Percentiles rank a stretch among this genome's conserved stretches.
These are phyloP conservation scores for Pangasius macronema DNA, from an alignment of 2,797 vertebrate genomes.

Conservation along the genomic window DNA sequence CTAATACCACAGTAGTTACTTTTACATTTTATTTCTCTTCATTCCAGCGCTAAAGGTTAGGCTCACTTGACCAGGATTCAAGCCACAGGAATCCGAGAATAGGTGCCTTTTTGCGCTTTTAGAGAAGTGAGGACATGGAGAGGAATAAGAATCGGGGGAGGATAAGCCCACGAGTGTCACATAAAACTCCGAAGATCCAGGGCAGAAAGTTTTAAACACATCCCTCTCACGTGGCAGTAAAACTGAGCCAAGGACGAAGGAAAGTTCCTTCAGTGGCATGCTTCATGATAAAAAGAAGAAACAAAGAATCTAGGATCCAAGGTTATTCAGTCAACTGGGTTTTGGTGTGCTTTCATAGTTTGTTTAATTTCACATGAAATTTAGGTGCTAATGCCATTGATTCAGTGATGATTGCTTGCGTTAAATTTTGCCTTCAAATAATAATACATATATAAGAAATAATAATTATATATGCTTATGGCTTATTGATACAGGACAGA, in stretches of 20 bases:
- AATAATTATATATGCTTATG: neutral
- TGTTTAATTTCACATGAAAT: neutral
- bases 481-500: neutral
- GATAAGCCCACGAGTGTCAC: constrained; percentile 59
- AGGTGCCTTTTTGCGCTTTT: constrained; percentile 56
- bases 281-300: neutral
- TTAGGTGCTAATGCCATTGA: neutral
- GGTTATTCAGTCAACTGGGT: neutral
- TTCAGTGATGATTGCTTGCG: neutral
- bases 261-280: neutral
- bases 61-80: constrained; percentile 62
- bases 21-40: constrained; percentile 17
- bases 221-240: neutral
- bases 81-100: constrained; percentile 52
- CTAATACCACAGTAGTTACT: neutral
- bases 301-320: neutral
- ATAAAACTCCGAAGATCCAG: constrained; percentile 42
- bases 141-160: constrained; percentile 53
- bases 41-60: constrained; percentile 17
- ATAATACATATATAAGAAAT: too few species aligned
- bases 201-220: constrained; percentile 6
- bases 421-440: neutral
- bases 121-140: constrained; percentile 43
- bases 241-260: constrained; percentile 30
- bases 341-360: neutral